Percentiles rank a stretch among this genome's conserved stretches.
Conservation (phyloP, 2,797 vertebrate species). For the Micropoecilia bifurca region DNA sequence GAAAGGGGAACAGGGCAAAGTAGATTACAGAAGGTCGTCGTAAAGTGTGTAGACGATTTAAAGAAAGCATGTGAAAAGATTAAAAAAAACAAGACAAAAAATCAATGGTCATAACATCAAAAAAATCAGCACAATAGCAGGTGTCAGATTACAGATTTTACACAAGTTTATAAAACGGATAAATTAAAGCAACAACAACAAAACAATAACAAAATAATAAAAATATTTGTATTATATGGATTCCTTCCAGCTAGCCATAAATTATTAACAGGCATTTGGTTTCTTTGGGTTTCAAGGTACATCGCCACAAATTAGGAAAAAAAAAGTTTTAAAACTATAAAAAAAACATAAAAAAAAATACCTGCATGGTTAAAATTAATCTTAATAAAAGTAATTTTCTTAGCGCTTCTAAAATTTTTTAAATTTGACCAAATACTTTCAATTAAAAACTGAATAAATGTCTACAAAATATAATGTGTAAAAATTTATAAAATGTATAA, state of each 20-base stretch:
- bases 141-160: constrained; percentile 33
- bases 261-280: background rate
- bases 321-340: background rate
- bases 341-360: background rate
- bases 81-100: constrained; percentile 83
- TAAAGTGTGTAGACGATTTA: constrained; percentile 89
- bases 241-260: background rate
- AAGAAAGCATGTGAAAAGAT: constrained; percentile 96
- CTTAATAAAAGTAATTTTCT: background rate
- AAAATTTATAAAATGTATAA: background rate
- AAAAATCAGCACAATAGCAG: constrained; percentile 68
- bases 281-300: background rate
- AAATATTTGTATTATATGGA: background rate
- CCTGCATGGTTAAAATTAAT: background rate
- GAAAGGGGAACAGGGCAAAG: constrained; percentile 58
- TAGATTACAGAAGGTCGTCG: constrained; percentile 77
- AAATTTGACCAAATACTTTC: background rate
- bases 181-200: constrained; percentile 35
- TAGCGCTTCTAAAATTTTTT: too few relatives aligned
- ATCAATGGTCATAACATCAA: constrained; percentile 86
- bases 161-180: constrained; percentile 18
- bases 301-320: background rate
- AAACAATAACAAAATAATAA: constrained; percentile 34
- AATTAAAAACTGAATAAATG: background rate
- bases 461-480: background rate